Conservation (phyloP, 2,797 vertebrate species). For the Phylloscopus collybita region DNA sequence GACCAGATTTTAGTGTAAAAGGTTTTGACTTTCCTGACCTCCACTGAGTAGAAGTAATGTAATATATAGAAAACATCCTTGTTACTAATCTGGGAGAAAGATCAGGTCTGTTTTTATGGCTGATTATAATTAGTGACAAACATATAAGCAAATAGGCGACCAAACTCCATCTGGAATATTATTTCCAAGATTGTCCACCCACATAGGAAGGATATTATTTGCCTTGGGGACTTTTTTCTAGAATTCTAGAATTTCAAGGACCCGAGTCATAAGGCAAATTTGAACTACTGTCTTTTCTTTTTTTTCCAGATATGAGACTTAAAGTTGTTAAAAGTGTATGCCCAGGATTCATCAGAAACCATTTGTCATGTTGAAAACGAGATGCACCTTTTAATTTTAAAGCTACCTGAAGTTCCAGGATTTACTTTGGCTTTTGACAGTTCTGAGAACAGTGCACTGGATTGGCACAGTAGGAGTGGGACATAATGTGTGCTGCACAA, state of each 20-base stretch:
- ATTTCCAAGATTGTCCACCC: slow-evolving; percentile 29
- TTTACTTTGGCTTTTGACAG: not conserved
- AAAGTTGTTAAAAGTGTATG: not conserved
- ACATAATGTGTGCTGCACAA: not conserved
- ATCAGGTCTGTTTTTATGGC: not conserved
- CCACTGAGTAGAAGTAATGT: not conserved
- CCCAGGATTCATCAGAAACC: not conserved
- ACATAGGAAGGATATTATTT: slow-evolving; percentile 28
- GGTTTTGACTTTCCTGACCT: not conserved
- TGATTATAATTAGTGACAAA: slow-evolving; percentile 46
- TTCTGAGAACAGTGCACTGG: too few relatives aligned
- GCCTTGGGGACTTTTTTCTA: slow-evolving; percentile 18
- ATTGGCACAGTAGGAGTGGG: too few relatives aligned
- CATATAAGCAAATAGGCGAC: not conserved
- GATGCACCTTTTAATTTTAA: not conserved
- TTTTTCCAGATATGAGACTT: not conserved
- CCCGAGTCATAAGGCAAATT: slow-evolving; percentile 3
- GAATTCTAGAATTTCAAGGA: not conserved
- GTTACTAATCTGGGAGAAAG: not conserved
- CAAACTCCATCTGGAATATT: slow-evolving; percentile 50
- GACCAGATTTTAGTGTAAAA: not conserved
- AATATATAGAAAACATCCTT: not conserved
- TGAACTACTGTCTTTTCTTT: not conserved
- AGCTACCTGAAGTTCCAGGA: not conserved
- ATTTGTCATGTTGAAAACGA: not conserved